Base-by-base conservation (phyloP, 2,797 vertebrate species). In the Hemibagrus guttatus region DNA sequence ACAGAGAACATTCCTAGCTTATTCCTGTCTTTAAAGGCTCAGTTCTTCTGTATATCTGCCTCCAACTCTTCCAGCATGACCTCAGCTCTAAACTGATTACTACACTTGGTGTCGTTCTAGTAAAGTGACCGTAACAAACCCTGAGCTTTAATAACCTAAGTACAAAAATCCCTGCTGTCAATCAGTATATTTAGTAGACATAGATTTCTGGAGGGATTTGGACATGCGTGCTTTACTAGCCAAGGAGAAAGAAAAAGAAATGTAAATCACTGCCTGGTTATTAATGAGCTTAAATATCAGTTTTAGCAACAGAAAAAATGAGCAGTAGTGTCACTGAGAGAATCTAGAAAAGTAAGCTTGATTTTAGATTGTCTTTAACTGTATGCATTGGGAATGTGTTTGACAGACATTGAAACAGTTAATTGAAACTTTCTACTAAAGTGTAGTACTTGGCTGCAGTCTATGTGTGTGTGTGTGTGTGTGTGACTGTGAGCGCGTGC, bases 1-100 rank as follows among this genome's bases (percentile, higher is more conserved):
- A 94, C 85, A n/a, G 35, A 91, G 93, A 90, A 93, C 91, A 89
- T 92, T 93, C 88, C 88, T 90, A 78, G 87, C 88, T 88, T 86
- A 86, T 85, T 88, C 46, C 76, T 83, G 86, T 92, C 88, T 87
- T 86, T 52, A 63, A 84, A 72, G 75, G 61, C 58, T 84, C 68
- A 54, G 46, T 87, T 89, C 85, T 74, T 56, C 64, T 61, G 14
- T 58, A 28, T 66, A 56, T 63, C 78, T 68, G 68, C n/a, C 35
- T 82, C 68, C n/a, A 80, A 64, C 59, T 56, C 80, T 56, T 80
- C 31, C 39, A 80, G 86, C 31, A 87, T 89, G 80, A 89, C 86
- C 83, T 85, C 78, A 87, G 79, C 80, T 82, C 71, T 64, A 71
- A 79, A 80, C 49, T 52, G 69, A 81, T 82, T 81, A 75, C 72